Conservation (phyloP, 2,888 invertebrate genomes). For the Lasius platythorax region DNA sequence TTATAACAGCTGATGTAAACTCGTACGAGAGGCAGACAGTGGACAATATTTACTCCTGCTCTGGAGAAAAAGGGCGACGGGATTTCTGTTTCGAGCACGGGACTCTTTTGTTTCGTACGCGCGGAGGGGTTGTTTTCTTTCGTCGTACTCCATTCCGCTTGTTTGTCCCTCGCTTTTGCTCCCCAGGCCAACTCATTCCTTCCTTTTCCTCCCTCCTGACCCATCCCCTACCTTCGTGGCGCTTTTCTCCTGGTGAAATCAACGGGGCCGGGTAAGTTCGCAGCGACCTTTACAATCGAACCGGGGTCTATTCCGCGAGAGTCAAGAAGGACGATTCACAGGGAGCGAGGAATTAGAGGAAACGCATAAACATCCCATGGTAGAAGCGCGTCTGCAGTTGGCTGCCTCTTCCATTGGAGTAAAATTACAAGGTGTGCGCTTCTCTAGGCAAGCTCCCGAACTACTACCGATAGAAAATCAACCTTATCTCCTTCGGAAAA, state of each 20-base stretch:
- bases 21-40: constrained; percentile 53
- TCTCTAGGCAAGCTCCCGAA: background rate
- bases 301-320: background rate
- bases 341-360: constrained; percentile 66
- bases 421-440: constrained; percentile 51
- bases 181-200: background rate
- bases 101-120: constrained; percentile 76
- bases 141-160: constrained; percentile 58
- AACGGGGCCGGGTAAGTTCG: constrained; percentile 37
- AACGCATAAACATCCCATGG: constrained; percentile 53
- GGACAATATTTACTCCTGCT: constrained; percentile 73
- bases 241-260: constrained; percentile 48
- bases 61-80: constrained; percentile 62
- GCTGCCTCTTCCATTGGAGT: constrained; percentile 41
- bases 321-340: constrained; percentile 23
- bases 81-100: constrained; percentile 75
- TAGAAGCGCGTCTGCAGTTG: constrained; percentile 20
- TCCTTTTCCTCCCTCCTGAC: background rate
- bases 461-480: constrained; percentile 46
- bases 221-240: constrained; percentile 15
- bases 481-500: constrained; percentile 35
- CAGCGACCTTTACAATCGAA: constrained; percentile 50
- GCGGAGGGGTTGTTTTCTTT: constrained; percentile 70
- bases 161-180: constrained; percentile 52
- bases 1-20: constrained; percentile 71